Evolutionary conservation across 1,140 invertebrate species (phyloP).

Genomic region (Drosophila repleta): DNA sequence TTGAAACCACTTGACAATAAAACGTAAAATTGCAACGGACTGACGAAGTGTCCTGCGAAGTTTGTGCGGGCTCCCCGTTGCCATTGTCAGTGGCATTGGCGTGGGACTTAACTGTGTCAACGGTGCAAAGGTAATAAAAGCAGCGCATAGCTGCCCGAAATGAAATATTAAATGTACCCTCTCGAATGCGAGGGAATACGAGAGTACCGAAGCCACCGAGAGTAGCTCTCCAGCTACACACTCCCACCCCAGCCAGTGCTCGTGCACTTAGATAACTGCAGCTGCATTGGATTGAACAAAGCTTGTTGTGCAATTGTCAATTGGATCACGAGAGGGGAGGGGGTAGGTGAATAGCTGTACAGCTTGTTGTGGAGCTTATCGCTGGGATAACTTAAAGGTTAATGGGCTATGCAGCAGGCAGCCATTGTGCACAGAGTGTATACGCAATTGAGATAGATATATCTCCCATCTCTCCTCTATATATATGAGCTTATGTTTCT

Average conservation of each 20-base stretch:
- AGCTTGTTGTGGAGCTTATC: slow-evolving; percentile 28
- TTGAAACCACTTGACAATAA: slow-evolving; percentile 78
- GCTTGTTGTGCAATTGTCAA: slow-evolving; percentile 36
- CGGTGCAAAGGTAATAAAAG: slow-evolving; percentile 77
- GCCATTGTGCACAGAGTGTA: background rate
- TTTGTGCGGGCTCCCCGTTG: slow-evolving; percentile 34
- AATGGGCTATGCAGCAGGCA: slow-evolving; percentile 14
- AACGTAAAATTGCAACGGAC: slow-evolving; percentile 63
- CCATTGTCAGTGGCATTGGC: slow-evolving; percentile 67
- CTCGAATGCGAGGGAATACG: too few species aligned
- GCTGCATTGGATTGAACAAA: slow-evolving; percentile 25
- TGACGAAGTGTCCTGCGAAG: slow-evolving; percentile 53
- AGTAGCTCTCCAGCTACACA: background rate
- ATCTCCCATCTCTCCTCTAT: too few species aligned
- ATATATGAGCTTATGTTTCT: background rate
- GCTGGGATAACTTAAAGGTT: slow-evolving; percentile 20
- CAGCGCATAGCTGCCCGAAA: slow-evolving; percentile 61
- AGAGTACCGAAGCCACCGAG: background rate
- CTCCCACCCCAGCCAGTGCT: background rate
- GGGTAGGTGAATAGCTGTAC: background rate
- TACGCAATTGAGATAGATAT: too few species aligned
- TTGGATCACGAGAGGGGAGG: slow-evolving; percentile 10
- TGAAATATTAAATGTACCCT: slow-evolving; percentile 77
- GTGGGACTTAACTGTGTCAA: slow-evolving; percentile 71
- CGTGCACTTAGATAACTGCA: slow-evolving; percentile 23